Percentiles rank a stretch among this genome's conserved stretches.
Conservation (phyloP, 2,113 vertebrate species). For the Arothron firmamentum region DNA sequence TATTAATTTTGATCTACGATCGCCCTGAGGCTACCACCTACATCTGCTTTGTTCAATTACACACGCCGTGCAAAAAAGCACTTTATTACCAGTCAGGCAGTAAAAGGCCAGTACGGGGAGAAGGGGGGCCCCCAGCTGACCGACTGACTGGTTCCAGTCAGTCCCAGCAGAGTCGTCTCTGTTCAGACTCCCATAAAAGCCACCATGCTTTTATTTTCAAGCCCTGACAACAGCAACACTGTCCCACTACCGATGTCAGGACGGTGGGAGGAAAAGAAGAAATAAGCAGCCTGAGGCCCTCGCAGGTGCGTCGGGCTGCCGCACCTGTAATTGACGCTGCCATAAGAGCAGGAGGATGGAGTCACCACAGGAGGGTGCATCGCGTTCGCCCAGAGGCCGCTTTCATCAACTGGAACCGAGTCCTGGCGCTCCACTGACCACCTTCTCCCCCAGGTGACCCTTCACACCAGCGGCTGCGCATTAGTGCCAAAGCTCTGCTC, state of each 20-base stretch:
- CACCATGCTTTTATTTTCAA: no score
- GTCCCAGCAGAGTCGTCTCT: constrained; percentile 30
- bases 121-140: constrained; percentile 29
- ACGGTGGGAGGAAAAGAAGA: constrained; percentile 20
- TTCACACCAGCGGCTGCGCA: constrained; percentile 35
- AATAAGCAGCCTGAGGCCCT: constrained; percentile 23
- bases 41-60: constrained; percentile 59
- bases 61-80: constrained; percentile 58
- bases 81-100: constrained; percentile 61
- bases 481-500: constrained; percentile 41
- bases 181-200: constrained; percentile 31
- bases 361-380: constrained; percentile 13
- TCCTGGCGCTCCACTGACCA: constrained; percentile 17
- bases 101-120: constrained; percentile 40
- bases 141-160: constrained; percentile 26
- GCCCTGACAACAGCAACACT: background rate
- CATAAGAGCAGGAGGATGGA: constrained; percentile 13
- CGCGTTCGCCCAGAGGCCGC: constrained; percentile 36
- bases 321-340: constrained; percentile 37
- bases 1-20: constrained; percentile 62
- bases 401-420: constrained; percentile 36
- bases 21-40: constrained; percentile 55
- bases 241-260: constrained; percentile 29
- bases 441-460: constrained; percentile 49
- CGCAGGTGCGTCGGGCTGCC: constrained; percentile 6